Evolutionary conservation across 2,888 invertebrate species (phyloP), one percentile per base, ranked within the genome.

Genomic region (Dryadula phaetusa): DNA sequence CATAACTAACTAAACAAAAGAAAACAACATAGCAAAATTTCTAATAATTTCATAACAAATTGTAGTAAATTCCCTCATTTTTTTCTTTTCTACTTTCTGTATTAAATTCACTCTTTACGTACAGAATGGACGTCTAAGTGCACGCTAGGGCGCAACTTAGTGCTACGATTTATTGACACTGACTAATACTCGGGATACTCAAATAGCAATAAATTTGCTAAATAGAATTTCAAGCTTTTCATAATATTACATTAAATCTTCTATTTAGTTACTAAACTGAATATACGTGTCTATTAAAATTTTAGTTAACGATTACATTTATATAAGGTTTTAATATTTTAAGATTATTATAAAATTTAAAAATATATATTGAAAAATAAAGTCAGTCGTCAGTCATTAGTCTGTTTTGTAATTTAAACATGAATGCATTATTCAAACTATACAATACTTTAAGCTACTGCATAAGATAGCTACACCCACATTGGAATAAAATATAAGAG

Each of bases 171-270:
- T 42, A 60, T 60, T 18, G 42, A 60, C 14, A 60, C 28, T 44
- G 42, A 42, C 60, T 60, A 42, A 60, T 28, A 60, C 42, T n/a
- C 42, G 60, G 28, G 22, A 32, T 44, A 44, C 16, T 14, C 44
- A 28, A 42, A 60, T 60, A 25, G 60, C 28, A 60, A 60, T 60
- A 44, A 44, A 28, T 42, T 25, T 44, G 44, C 40, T 32, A 44
- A 60, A 60, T 25, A 32, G 60, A 60, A 44, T 60, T 28, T 60
- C 25, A 60, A 60, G 42, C 60, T 28, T 22, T 58, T 60, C 6
- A 44, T 44, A 42, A 10, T n/a, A 28, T 60, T 28, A 60, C 10
- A 28, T 16, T 32, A 8, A 28, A 32, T 14, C 18, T 60, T 18
- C 10, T 22, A 34, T 42, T 12, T 18, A 12, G n/a, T 28, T 37